These are phyloP conservation scores for Chrysogorgia sp. DNA, from an alignment of 92 coral and sea anemone genomes.

Conservation along the genomic window DNA sequence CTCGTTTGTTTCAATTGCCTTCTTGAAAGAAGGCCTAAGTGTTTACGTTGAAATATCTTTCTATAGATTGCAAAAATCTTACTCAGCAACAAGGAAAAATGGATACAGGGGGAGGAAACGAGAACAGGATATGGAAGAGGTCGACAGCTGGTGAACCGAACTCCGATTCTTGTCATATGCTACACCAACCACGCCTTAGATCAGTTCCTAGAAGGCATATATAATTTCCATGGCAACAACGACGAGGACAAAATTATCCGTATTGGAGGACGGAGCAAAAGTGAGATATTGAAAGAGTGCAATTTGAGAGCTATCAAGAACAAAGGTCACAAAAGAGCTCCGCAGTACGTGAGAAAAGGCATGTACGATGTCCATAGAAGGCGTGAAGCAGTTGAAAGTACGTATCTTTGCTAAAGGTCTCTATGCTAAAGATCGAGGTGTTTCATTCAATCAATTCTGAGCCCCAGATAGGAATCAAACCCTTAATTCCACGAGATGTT, in stretches of 20 bases:
- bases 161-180: conserved; percentile 88
- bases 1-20: too few relatives aligned
- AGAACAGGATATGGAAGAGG: not conserved
- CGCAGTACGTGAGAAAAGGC: not conserved
- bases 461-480: too few relatives aligned
- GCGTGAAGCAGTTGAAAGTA: conserved; percentile 20
- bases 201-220: conserved; percentile 93
- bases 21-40: too few relatives aligned
- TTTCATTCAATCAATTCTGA: too few relatives aligned
- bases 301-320: conserved; percentile 69
- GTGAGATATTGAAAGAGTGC: conserved; percentile 70
- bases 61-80: conserved; percentile 78
- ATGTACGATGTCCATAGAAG: not conserved
- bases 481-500: too few relatives aligned
- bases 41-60: not conserved
- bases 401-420: not conserved
- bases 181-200: conserved; percentile 94
- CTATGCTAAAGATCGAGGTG: too few relatives aligned
- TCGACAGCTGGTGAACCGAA: conserved; percentile 16
- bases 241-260: conserved; percentile 71
- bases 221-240: conserved; percentile 70
- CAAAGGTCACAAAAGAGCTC: conserved; percentile 11
- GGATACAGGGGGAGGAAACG: conserved; percentile 85
- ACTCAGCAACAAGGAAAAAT: conserved; percentile 72
- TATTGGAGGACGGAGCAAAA: conserved; percentile 87